Evolutionary conservation across 2,797 vertebrate species (phyloP).

Genomic region (Sebastes minor): DNA sequence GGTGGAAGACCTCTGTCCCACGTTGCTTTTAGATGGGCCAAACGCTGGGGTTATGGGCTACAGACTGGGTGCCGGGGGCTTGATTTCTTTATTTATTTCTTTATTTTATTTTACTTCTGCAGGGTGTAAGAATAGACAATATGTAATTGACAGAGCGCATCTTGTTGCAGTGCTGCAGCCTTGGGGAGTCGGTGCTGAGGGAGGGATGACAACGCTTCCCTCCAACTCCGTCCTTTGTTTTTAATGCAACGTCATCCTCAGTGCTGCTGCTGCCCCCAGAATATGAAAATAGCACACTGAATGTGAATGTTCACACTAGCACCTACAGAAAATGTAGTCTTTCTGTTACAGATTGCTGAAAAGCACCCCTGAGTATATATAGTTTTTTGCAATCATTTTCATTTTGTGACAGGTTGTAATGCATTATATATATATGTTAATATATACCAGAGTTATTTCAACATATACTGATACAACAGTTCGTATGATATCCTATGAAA

Average conservation of each 20-base stretch:
- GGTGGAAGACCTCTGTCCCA: constrained; percentile 41
- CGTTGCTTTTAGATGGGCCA: constrained; percentile 32
- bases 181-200: constrained; percentile 11
- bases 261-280: constrained; percentile 18
- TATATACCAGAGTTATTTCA: neutral
- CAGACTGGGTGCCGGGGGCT: neutral
- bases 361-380: neutral
- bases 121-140: constrained; percentile 20
- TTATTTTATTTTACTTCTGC: neutral
- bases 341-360: neutral
- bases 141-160: constrained; percentile 37
- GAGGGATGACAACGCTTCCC: constrained; percentile 2
- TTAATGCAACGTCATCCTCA: constrained; percentile 40
- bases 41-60: constrained; percentile 3
- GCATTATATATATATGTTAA: neutral
- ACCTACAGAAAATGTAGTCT: neutral
- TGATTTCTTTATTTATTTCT: neutral
- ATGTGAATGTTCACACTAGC: neutral
- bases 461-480: too few species aligned
- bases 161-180: constrained; percentile 25
- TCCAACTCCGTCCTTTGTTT: constrained; percentile 43
- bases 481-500: too few species aligned
- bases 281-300: constrained; percentile 35
- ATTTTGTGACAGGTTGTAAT: too few species aligned
- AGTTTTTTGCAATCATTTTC: neutral